These are phyloP conservation scores for Cheilosia grossa DNA, from an alignment of 2,888 invertebrate species.

Conservation along the genomic window DNA sequence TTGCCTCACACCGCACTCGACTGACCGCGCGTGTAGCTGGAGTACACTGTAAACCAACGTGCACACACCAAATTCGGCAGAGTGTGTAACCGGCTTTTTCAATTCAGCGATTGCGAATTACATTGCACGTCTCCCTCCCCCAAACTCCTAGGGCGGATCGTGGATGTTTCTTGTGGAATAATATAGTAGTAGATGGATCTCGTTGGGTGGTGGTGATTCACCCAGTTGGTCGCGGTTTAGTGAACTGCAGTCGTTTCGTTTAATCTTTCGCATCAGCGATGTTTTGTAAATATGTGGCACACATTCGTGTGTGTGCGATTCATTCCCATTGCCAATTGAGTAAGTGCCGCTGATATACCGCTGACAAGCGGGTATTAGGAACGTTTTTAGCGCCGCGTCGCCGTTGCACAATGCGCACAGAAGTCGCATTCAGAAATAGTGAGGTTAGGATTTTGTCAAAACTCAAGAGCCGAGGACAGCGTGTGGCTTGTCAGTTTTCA, in stretches of 20 bases:
- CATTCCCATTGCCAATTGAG: conserved; percentile 35
- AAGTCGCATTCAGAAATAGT: conserved; percentile 21
- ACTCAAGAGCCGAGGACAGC: conserved; percentile 19
- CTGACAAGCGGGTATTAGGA: conserved; percentile 26
- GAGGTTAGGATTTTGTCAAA: conserved; percentile 43
- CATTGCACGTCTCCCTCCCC: conserved; percentile 5
- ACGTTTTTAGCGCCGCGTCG: background rate
- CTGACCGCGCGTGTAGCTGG: conserved; percentile 82
- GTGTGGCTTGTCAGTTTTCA: conserved; percentile 22
- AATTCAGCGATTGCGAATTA: conserved; percentile 67
- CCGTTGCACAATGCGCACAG: conserved; percentile 24
- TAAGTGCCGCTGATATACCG: conserved; percentile 17
- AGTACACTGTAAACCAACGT: conserved; percentile 68
- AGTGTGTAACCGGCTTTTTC: conserved; percentile 75
- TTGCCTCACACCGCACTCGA: conserved; percentile 83
- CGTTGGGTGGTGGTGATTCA: conserved; percentile 67
- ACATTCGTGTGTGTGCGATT: conserved; percentile 18
- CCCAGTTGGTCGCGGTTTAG: conserved; percentile 67
- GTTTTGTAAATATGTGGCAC: conserved; percentile 67
- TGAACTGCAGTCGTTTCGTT: conserved; percentile 58
- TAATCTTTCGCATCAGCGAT: conserved; percentile 72
- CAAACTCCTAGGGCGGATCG: conserved; percentile 3
- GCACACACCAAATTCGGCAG: conserved; percentile 74
- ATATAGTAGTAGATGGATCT: conserved; percentile 46
- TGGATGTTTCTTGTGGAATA: conserved; percentile 45